phyloP scores from a whole-genome alignment of 2,113 vertebrate genomes.

The Hepsetus odoe region DNA sequence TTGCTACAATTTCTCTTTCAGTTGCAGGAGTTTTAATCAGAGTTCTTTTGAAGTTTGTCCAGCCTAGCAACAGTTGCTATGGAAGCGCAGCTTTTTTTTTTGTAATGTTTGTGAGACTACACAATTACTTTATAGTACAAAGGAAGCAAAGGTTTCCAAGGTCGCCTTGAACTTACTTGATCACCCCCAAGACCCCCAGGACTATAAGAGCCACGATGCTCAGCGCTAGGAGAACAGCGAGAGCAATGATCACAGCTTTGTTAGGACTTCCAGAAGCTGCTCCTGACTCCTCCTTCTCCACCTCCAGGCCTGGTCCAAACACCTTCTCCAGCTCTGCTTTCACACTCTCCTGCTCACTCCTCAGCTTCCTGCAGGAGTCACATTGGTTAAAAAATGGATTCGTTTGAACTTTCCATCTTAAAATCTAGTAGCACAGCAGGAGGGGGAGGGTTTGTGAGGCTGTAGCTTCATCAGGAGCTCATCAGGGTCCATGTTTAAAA shows the following conservation, averaged over 20 bases:
- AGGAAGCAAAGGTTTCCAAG: not conserved
- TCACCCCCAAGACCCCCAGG: conserved; percentile 6
- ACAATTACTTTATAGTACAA: not conserved
- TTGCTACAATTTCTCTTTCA: too few relatives aligned
- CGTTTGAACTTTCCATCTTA: too few relatives aligned
- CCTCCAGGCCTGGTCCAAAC: conserved; percentile 44
- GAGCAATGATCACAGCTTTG: conserved; percentile 37
- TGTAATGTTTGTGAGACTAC: too few relatives aligned
- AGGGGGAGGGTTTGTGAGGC: too few relatives aligned
- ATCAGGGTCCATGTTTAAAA: too few relatives aligned
- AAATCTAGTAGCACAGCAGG: too few relatives aligned
- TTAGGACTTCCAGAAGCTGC: not conserved
- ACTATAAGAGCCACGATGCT: conserved; percentile 44
- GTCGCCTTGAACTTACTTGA: conserved; percentile 20
- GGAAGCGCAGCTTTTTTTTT: too few relatives aligned
- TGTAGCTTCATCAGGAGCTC: too few relatives aligned
- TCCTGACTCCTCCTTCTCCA: conserved; percentile 19
- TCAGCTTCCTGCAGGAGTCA: conserved; percentile 70
- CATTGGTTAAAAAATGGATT: too few relatives aligned
- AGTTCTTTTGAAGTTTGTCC: too few relatives aligned
- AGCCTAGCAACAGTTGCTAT: not conserved
- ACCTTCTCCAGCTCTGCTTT: conserved; percentile 61
- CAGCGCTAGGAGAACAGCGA: conserved; percentile 60
- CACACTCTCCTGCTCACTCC: conserved; percentile 54
- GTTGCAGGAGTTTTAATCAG: too few relatives aligned